Evolutionary conservation across 1,140 invertebrate genomes (phyloP), one percentile per base, ranked within the genome.

Genomic region (Lucilia cuprina): DNA sequence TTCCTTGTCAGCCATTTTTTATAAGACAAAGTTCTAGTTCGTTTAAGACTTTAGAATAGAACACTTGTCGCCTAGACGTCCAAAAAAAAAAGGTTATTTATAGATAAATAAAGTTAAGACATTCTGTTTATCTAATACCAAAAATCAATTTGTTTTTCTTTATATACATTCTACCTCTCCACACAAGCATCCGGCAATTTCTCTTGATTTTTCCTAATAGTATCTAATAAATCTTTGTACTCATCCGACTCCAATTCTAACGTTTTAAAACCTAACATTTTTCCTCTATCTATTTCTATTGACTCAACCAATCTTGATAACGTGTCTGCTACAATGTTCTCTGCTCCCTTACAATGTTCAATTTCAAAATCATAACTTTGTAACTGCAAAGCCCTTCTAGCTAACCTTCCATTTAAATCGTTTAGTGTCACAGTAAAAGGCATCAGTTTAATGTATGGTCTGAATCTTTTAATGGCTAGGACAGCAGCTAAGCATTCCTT

Each of bases 391-490:
- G 8, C 88, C 50, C 50, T 10, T 60, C 50, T 14, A n/a, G 50
- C 50, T n/a, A 60, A 77, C 60, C 86, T 82, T n/a, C 87, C 87
- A 7, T 65, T 85, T 2, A 87, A 86, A 77, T 86, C 86, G 30
- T 86, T 85, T 17, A 86, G 74, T 5, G 84, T 82, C 14, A 85
- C 21, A 0, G 47, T 85, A 47, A 85, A 85, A 0, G 25, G 49
- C 19, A 78, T 35, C 13, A 21, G 14, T 50, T 85, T 82, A 10
- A 83, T 49, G 21, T 85, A 82, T 2, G 49, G 9, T 9, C 85
- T 13, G 60, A 85, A 85, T 14, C 78, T 83, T 60, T 85, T 47
- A 21, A 85, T 30, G 14, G 0, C 50, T 13, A 83, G n/a, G 13
- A 83, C 74, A 12, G 75, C 85, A 5, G 85, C 83, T 14, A 84